Evolutionary conservation across 2,888 invertebrate genomes (phyloP), one percentile per base, ranked within the genome.

Genomic region (Adela reaumurella): DNA sequence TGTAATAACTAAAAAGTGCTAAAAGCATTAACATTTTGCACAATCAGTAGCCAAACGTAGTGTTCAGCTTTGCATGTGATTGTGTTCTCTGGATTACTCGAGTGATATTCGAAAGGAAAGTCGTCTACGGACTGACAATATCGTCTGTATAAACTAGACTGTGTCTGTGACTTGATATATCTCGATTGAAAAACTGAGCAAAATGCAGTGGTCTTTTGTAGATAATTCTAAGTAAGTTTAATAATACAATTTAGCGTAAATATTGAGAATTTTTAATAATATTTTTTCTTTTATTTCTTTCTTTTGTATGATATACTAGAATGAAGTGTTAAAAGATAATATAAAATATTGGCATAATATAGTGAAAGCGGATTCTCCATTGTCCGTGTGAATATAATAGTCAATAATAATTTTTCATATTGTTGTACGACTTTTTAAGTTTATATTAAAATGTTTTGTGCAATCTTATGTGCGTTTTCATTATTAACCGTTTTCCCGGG

Each of bases 361-460:
- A 84, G 83, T 81, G 80, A 83, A 80, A 81, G 82, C 82, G 84
- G 84, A 81, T 71, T 76, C 82, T 84, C 84, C 84, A 83, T 83
- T 74, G 82, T 79, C 84, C 83, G 84, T n/a, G n/a, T 84, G 70
- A 81, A 81, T 82, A 82, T 77, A 81, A 87, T 87, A 87, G 86
- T 85, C 84, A 88, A 87, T 88, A 74, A 74, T 74, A 88, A 88
- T 88, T 88, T 88, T 88, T 87, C 87, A 88, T 87, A 88, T 87
- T 88, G 87, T 87, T 88, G 87, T 88, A 88, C 86, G 85, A 79
- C 83, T 88, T 88, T 88, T 88, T 88, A 88, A 88, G 88, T 88
- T 88, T 88, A 87, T 88, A 88, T 88, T 88, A 88, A 88, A 88
- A 87, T 85, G 85, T 87, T 84, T 87, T 87, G 86, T 87, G 87